Base-by-base conservation (phyloP, 2,888 invertebrate species). In the Hypomecis atomaria region DNA sequence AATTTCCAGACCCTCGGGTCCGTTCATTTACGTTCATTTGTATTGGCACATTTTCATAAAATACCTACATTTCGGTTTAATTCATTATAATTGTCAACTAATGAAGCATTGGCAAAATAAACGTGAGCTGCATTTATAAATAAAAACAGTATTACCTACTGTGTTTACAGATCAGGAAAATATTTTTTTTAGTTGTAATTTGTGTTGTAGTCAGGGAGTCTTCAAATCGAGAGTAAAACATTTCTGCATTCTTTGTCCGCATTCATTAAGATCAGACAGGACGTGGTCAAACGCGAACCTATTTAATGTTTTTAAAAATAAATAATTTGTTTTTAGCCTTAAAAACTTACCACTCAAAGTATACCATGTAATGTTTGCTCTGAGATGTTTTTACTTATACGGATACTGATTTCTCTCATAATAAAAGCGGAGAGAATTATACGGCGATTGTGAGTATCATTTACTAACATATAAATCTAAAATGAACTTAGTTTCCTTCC, bases 21-120 rank as follows among this genome's bases (percentile, higher is more conserved):
- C 78, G 77, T 78, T 83, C 79, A 85, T 85, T 86, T 82, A 76
- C 77, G 74, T 79, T 76, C 80, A 78, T 84, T 84, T 82, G 78
- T 81, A 74, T 73, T 72, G 69, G 64, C 75, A 72, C 73, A 75
- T 76, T 74, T 70, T 71, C 67, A 67, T 65, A 67, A 69, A 71
- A 69, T 70, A 70, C 61, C 67, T 78, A 70, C 61, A 69, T 78
- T 78, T 75, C 71, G 70, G 71, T 71, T 70, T 70, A 73, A 78
- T 76, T 78, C 71, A 74, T 75, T 75, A 75, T 77, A 76, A 79
- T 77, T 81, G 76, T 75, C 69, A 65, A 59, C 68, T 77, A 75
- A 78, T 79, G 75, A 78, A 66, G 60, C 63, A 61, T 59, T 47
- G 53, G 55, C 60, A 68, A 55, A 57, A 62, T 49, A 56, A 61